These are phyloP conservation scores for Drosophila tani DNA, from an alignment of 1,140 invertebrate species.

Conservation along the genomic window DNA sequence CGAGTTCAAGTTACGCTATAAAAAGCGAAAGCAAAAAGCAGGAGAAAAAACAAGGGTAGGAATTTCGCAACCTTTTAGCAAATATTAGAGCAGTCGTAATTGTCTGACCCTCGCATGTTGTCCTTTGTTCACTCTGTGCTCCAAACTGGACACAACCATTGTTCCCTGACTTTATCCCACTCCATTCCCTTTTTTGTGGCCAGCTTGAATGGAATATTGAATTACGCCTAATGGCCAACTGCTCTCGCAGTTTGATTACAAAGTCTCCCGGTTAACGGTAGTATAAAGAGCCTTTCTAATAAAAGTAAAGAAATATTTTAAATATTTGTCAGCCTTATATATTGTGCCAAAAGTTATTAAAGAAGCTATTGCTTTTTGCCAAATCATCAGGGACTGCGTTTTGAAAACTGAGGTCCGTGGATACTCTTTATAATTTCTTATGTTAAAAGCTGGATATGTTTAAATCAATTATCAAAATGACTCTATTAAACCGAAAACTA, in stretches of 20 bases:
- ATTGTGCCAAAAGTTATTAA: constrained; percentile 41
- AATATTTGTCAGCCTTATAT: constrained; percentile 70
- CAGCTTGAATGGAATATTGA: constrained; percentile 74
- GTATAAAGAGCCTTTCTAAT: constrained; percentile 39
- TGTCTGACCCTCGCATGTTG: constrained; percentile 24
- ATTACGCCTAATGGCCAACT: constrained; percentile 72
- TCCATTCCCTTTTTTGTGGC: constrained; percentile 3
- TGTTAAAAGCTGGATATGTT: neutral
- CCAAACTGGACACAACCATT: constrained; percentile 24
- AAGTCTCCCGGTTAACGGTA: constrained; percentile 29
- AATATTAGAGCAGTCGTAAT: constrained; percentile 38
- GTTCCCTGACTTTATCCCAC: constrained; percentile 1
- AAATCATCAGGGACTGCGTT: constrained; percentile 3
- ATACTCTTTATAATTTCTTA: neutral
- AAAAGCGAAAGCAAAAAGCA: constrained; percentile 30
- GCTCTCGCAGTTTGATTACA: constrained; percentile 43
- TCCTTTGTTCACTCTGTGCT: constrained; percentile 21
- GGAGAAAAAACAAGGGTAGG: constrained; percentile 3
- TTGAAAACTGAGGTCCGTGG: neutral
- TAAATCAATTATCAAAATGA: neutral
- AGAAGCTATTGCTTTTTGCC: neutral
- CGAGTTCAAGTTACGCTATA: constrained; percentile 59
- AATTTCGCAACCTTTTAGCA: constrained; percentile 44
- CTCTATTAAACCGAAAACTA: neutral
- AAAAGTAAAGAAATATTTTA: constrained; percentile 67